Evolutionary conservation across 2,888 invertebrate species (phyloP), one percentile per base, ranked within the genome.

Genomic region (Megaustenia siamemsis): DNA sequence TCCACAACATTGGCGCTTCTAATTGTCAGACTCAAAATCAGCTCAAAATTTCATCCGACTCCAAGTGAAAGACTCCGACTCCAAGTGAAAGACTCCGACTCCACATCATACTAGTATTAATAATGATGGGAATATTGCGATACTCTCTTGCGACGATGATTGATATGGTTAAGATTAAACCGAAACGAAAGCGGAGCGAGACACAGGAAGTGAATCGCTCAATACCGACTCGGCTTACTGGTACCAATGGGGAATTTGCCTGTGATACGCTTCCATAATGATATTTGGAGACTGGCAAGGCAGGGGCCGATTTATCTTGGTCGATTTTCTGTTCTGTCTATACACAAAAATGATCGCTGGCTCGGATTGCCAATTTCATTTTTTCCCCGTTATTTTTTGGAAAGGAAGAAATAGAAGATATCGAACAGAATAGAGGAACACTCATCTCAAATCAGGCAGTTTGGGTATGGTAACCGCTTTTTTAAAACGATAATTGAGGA

Each of bases 191-290:
- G 28, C 63, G n/a, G 56, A 32, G 24, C 78, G 78, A 66, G 63
- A 60, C 43, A 32, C 78, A 78, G 78, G 78, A 78, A 78, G 78
- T 63, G 78, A 32, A 24, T 78, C 43, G 78, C 40, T 60, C 78
- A 78, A 78, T 78, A 60, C n/a, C 63, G 78, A 63, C 43, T 78
- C 78, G 78, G 63, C 78, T 78, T 78, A 43, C 78, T 78, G 40
- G 66, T 66, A 78, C 63, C 43, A 60, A 43, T 66, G 10, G 78
- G 78, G 63, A 66, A 60, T 63, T 43, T 63, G 32, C n/a, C 53
- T 40, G 21, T 28, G 78, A 78, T 78, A 66, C 66, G 63, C 78
- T 40, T 49, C 66, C 28, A 66, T 78, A 78, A 78, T 78, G 43
- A 63, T 63, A 60, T 78, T 63, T 12, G 18, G 45, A 60, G 78